Base-by-base conservation (phyloP, 2,888 invertebrate genomes). In the Caenorhabditis sp. region DNA sequence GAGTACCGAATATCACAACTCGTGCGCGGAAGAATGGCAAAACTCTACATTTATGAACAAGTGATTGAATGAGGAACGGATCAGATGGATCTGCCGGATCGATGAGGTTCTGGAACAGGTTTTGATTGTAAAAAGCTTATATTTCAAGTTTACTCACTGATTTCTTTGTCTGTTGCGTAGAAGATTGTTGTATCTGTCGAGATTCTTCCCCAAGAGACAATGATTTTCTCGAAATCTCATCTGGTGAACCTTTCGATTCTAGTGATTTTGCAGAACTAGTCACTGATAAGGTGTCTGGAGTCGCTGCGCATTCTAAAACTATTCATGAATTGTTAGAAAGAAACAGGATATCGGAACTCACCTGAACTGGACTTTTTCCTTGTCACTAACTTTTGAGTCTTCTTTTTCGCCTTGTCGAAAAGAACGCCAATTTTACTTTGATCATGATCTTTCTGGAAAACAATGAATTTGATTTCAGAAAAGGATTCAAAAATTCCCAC, bases 1-100 rank as follows among this genome's bases (percentile, higher is more conserved):
- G 74, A 5, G 74, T 53, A 10, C 75, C 78, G 12, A 79, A 63
- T n/a, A 75, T 31, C 12, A 70, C 67, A 17, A 81, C 58, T 38
- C 83, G 60, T 20, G 79, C 68, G 20, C 76, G 78, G 56, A 77
- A 77, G 56, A 84, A 82, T 8, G 83, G 83, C 54, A 84, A 56
- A 12, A 63, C 70, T n/a, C 75, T 59, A 50, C 65, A 80, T 26
- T 71, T 72, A 49, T 70, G 71, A 25, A 76, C 70, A 14, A 80
- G 71, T 8, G 77, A 80, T 52, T 70, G 70, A 14, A 74, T 66
- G 5, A 71, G 58, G 50, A 68, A 67, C 12, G 78, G 73, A 31
- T 67, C 73, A 0, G 76, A 64, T 17, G 69, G 65, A 36, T 64
- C 65, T 5, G 70, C 67, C 7, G 68, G 68, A 26, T 67, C 67